Evolutionary conservation across 1,140 invertebrate genomes (phyloP), one percentile per base, ranked within the genome.

Genomic region (Oscheius sp.): DNA sequence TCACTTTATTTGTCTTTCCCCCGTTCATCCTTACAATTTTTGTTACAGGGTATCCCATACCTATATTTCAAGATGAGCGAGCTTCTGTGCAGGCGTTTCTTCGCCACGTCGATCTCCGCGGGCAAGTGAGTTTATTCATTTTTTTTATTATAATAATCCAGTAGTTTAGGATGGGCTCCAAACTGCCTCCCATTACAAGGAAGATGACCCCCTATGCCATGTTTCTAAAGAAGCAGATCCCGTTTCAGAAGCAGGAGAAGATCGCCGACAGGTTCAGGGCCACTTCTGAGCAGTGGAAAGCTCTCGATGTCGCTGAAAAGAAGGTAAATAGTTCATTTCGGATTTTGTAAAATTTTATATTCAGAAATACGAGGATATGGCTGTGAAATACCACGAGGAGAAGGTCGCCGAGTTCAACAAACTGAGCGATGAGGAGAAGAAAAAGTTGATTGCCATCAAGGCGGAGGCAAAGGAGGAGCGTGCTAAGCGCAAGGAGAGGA

Each of bases 381-480:
- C 64, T n/a, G 18, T 13, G 13, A 10, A 46, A 66, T 10, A 66
- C n/a, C 13, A 28, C n/a, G 35, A 49, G 15, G 31, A 10, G 7
- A 64, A 29, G 36, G 15, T 66, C n/a, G 13, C 61, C 4, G 64
- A 46, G 29, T 66, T 66, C 26, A 28, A 7, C 4, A 66, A 55
- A 20, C 64, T 66, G 7, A 18, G 7, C 45, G 4, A 15, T n/a
- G 64, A 28, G n/a, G 45, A 66, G 64, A 64, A 49, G 18, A 4
- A 66, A 52, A 13, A 66, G 36, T 7, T 65, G 35, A 4, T 63
- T 28, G 64, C 26, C 15, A 52, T 62, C 7, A 28, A 15, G 13
- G 18, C 18, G n/a, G 36, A 49, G 64, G 32, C 45, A n/a, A 68
- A 36, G 46, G 3, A 61, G 46, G 34, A 68, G 38, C 52, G 28